Percentiles rank a stretch among this genome's conserved stretches.
phyloP scores from a whole-genome alignment of 2,113 vertebrate species.

The Todiramphus saurophagus region DNA sequence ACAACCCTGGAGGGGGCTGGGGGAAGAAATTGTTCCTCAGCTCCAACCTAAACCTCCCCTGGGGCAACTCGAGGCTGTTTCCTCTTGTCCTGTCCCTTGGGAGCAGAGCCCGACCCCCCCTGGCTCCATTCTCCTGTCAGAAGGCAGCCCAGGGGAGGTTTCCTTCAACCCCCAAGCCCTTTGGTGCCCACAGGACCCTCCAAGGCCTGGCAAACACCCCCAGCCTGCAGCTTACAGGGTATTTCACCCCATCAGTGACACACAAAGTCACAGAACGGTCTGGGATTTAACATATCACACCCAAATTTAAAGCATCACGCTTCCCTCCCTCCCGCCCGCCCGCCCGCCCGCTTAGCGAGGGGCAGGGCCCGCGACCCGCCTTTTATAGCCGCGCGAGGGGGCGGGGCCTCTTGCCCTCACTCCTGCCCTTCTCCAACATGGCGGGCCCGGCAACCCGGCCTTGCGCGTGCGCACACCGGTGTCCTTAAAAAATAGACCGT shows the following conservation, averaged over 20 bases:
- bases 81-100: not conserved
- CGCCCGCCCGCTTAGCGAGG: rapidly evolving
- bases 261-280: too few relatives aligned
- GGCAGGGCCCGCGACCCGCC: rapidly evolving
- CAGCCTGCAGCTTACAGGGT: rapidly evolving
- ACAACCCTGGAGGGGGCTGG: too few relatives aligned
- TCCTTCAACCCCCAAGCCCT: not conserved
- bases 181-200: rapidly evolving
- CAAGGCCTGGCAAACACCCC: rapidly evolving
- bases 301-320: too few relatives aligned
- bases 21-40: not conserved
- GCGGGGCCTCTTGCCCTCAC: not conserved
- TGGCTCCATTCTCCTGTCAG: too few relatives aligned
- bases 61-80: not conserved
- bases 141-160: rapidly evolving
- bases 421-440: not conserved
- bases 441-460: rapidly evolving
- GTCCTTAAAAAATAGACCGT: rapidly evolving
- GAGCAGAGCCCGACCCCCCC: too few relatives aligned
- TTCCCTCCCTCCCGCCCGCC: too few relatives aligned
- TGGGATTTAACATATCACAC: too few relatives aligned
- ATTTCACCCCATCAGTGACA: rapidly evolving
- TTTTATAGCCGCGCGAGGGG: not conserved
- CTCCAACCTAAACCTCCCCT: not conserved
- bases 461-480: rapidly evolving